Base-by-base conservation (phyloP, 2,113 vertebrate genomes). In the Symphodus melops region DNA sequence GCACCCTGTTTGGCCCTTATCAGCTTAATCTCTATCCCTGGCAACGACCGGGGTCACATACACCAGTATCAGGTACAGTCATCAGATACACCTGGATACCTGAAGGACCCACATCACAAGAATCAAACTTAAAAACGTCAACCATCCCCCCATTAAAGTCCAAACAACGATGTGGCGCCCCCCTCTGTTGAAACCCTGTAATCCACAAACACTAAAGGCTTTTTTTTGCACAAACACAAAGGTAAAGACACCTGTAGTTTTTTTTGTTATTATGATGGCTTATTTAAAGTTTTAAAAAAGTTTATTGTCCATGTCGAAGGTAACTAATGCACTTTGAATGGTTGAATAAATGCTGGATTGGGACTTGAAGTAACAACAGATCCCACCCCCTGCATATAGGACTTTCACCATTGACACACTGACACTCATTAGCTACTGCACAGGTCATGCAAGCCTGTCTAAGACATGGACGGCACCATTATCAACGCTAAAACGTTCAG, bases 371-470 rank as follows among this genome's bases (percentile, higher is more conserved):
- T 44, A 9, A 72, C 33, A 46, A 73, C 72, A 60, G 16, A 33
- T 28, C 48, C 70, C 65, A 44, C 74, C 77, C 69, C 56, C 68
- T 84, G 82, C 86, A 77, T 75, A 82, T 59, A 69, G 46, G 56
- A 62, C 58, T 75, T 70, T 1, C 69, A 72, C 68, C 79, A 75
- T 9, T 74, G 55, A 83, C 77, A 77, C 85, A 83, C 49, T 20
- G 65, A 88, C 71, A 81, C 76, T 66, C 65, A 58, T 59, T 79
- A 83, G 74, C 77, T 80, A 89, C 84, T 78, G 83, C 88, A 85
- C 81, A 83, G 79, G 75, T 84, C 90, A 91, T 78, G 88, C 86
- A 87, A 28, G 62, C 75, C 81, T 84, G 77, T 88, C 74, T 79
- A 81, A 83, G 81, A 89, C 84, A 84, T 74, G 84, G 77, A 88